Base-by-base conservation (phyloP, 2,888 invertebrate species). In the Chorisops tibialis region DNA sequence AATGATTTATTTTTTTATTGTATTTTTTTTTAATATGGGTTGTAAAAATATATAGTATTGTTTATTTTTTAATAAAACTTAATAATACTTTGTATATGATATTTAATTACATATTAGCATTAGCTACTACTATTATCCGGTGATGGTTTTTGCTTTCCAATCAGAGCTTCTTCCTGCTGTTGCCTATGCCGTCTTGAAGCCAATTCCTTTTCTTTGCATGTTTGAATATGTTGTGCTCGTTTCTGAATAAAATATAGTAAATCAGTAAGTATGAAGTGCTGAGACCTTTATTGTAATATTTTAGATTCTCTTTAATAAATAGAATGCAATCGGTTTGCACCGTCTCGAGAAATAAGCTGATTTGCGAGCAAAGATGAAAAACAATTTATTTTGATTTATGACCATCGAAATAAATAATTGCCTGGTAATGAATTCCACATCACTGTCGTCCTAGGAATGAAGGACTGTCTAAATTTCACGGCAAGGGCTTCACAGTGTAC, bases 121-220 rank as follows among this genome's bases (percentile, higher is more conserved):
- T 35, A 51, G 11, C 12, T 14, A 12, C 3, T 30, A 14, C 14
- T 16, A 14, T 19, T n/a, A 37, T 37, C 14, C 12, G 51, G 63
- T 39, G 6, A 18, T 18, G 19, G 3, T 22, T 41, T 66, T 63
- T 62, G 49, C 64, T 69, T 72, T 19, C 70, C 76, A 64, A 77
- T 77, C 41, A 77, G 70, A 41, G 77, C 71, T 68, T 77, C 76
- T 68, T 77, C 77, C 35, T 75, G 74, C 62, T 73, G 74, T 65
- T 75, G 75, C 64, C 72, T 75, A 65, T 76, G 74, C 47, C 75
- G 64, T 69, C 73, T 76, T 11, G 73, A 72, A 54, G 74, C 71
- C 62, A 73, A 68, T 56, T 77, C 76, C 61, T 75, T 77, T 63
- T 75, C 73, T 66, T 77, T 77, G 71, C 73, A 74, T 65, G 71